Evolutionary conservation across 2,888 invertebrate genomes (phyloP).

Genomic region (Idaea biselata): DNA sequence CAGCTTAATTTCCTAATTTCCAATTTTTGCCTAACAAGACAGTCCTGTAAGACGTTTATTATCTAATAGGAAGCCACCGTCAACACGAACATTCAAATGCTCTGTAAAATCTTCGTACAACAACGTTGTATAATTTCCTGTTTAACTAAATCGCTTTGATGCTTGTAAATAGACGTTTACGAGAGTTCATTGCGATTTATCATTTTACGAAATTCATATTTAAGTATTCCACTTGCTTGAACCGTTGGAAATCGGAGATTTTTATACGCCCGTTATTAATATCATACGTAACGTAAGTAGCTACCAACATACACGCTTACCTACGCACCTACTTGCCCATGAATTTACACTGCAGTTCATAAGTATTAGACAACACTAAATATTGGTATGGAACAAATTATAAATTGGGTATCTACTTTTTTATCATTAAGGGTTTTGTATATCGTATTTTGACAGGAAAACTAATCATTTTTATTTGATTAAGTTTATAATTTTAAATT

Average conservation of each 20-base stretch:
- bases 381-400: too few species aligned
- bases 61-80: slow-evolving; percentile 73
- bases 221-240: slow-evolving; percentile 7
- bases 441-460: too few species aligned
- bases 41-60: slow-evolving; percentile 63
- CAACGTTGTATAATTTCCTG: slow-evolving; percentile 73
- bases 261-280: background rate
- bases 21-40: slow-evolving; percentile 66
- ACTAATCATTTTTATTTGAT: too few species aligned
- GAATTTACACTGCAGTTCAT: too few species aligned
- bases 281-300: background rate
- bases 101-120: slow-evolving; percentile 50
- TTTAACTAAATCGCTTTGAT: slow-evolving; percentile 69
- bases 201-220: slow-evolving; percentile 30
- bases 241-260: background rate
- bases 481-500: too few species aligned
- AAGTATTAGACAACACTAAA: too few species aligned
- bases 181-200: slow-evolving; percentile 43
- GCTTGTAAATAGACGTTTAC: slow-evolving; percentile 60
- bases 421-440: too few species aligned
- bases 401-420: too few species aligned
- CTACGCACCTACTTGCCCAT: too few species aligned
- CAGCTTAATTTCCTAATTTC: slow-evolving; percentile 77
- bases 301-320: background rate
- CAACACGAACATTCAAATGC: slow-evolving; percentile 59